Percentiles rank a stretch among this genome's conserved stretches.
Evolutionary conservation across 2,888 invertebrate species (phyloP).

Genomic region (Tetropium fuscum): DNA sequence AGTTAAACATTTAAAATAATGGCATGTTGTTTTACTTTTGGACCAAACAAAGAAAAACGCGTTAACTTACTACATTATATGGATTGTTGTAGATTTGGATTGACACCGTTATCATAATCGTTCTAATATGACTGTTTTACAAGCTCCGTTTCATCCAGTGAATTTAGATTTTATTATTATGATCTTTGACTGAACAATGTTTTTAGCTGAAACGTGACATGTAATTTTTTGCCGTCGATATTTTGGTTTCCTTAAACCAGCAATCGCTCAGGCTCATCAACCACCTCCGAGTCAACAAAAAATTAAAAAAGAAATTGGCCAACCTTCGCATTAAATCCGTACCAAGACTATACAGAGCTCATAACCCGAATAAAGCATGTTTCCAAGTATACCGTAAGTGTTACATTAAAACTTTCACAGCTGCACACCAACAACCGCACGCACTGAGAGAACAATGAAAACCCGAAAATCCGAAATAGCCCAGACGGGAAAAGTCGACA

Average conservation of each 20-base stretch:
- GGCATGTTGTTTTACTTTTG: too few relatives aligned
- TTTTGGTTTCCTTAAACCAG: neutral
- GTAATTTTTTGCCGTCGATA: too few relatives aligned
- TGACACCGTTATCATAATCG: too few relatives aligned
- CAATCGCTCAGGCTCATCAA: neutral
- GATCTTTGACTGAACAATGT: too few relatives aligned
- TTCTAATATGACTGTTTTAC: too few relatives aligned
- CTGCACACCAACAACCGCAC: neutral
- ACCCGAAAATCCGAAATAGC: neutral
- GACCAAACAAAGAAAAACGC: too few relatives aligned
- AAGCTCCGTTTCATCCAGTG: too few relatives aligned
- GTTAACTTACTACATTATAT: too few relatives aligned
- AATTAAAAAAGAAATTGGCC: neutral
- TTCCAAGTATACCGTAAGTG: neutral
- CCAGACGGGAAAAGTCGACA: neutral
- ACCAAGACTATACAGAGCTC: neutral
- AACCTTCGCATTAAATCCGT: neutral
- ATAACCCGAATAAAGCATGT: slow-evolving; percentile 14
- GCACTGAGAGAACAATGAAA: slow-evolving; percentile 4
- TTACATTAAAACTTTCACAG: slow-evolving; percentile 18
- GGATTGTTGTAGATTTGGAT: too few relatives aligned
- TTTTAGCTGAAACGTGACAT: too few relatives aligned
- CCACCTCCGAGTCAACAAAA: neutral
- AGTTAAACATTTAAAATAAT: too few relatives aligned
- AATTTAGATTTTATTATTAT: too few relatives aligned